Percentiles rank a stretch among this genome's conserved stretches.
These are phyloP conservation scores for Netelia melanura DNA, from an alignment of 2,888 invertebrate genomes.

Conservation along the genomic window DNA sequence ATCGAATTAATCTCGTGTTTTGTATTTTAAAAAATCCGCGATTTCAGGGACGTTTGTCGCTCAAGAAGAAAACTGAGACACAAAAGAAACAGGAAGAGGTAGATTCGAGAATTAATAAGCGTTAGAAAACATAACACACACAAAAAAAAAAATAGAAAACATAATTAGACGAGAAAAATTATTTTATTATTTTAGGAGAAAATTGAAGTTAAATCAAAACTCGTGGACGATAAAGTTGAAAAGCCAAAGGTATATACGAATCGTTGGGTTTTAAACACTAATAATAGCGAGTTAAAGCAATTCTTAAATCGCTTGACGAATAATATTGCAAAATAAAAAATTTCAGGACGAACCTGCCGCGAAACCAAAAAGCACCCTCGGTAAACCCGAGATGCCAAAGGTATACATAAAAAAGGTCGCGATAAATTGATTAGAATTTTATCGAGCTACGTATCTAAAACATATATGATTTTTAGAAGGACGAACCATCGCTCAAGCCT, in stretches of 20 bases:
- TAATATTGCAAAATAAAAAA: slow-evolving; percentile 32
- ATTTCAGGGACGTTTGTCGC: slow-evolving; percentile 70
- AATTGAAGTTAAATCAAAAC: slow-evolving; percentile 64
- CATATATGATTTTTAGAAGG: slow-evolving; percentile 69
- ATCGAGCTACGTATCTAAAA: slow-evolving; percentile 4
- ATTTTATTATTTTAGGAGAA: slow-evolving; percentile 67
- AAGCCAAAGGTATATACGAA: slow-evolving; percentile 75
- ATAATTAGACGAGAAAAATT: slow-evolving; percentile 7
- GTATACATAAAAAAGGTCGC: slow-evolving; percentile 51
- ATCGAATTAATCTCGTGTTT: slow-evolving; percentile 10
- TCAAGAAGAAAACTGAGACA: slow-evolving; percentile 66
- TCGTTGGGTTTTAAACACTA: slow-evolving; percentile 4
- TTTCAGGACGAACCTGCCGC: slow-evolving; percentile 69
- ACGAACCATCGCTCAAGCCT: slow-evolving; percentile 65
- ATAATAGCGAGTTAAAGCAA: neutral
- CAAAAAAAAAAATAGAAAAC: slow-evolving; percentile 14
- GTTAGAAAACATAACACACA: slow-evolving; percentile 58
- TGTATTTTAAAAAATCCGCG: neutral
- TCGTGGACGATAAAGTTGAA: slow-evolving; percentile 67
- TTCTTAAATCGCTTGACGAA: neutral
- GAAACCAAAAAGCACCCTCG: slow-evolving; percentile 68
- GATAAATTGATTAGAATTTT: slow-evolving; percentile 1
- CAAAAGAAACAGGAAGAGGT: slow-evolving; percentile 61
- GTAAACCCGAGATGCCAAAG: slow-evolving; percentile 65
- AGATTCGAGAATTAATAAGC: slow-evolving; percentile 28